Evolutionary conservation across 2,113 vertebrate species (phyloP).

Genomic region (Struthio camelus): DNA sequence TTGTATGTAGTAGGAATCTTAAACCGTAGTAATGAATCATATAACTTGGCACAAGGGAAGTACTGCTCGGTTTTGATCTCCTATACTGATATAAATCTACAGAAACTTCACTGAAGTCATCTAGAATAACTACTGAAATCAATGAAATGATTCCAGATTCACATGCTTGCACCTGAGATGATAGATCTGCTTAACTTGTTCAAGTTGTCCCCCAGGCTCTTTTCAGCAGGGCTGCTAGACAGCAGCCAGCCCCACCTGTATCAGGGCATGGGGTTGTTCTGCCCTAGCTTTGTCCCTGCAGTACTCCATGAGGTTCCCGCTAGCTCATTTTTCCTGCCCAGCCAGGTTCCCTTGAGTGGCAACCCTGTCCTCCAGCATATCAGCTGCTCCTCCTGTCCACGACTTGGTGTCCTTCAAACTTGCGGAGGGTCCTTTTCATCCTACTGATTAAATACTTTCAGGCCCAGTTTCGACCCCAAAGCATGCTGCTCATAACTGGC

Average conservation of each 20-base stretch:
- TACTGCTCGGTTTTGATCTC: not conserved
- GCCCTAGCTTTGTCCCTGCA: not conserved
- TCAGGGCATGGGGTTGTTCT: not conserved
- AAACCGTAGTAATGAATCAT: not conserved
- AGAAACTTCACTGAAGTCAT: not conserved
- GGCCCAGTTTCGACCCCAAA: not conserved
- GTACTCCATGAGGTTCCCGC: not conserved
- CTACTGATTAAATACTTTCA: not conserved
- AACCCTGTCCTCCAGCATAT: not conserved
- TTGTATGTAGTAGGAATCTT: not conserved
- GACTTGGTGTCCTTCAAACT: not conserved
- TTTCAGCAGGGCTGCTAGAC: not conserved
- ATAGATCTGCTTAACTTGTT: not conserved
- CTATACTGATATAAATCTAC: not conserved
- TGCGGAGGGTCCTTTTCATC: not conserved
- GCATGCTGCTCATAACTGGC: not conserved
- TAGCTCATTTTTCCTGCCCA: not conserved
- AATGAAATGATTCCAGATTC: not conserved
- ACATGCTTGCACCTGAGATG: not conserved
- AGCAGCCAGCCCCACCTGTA: not conserved
- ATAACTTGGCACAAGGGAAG: not conserved
- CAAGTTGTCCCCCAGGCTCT: not conserved
- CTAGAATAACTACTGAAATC: not conserved
- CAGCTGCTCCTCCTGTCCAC: not conserved
- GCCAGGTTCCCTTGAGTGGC: accelerated